Conservation (phyloP, 2,113 vertebrate genomes). For the Psilopogon haemacephalus region DNA sequence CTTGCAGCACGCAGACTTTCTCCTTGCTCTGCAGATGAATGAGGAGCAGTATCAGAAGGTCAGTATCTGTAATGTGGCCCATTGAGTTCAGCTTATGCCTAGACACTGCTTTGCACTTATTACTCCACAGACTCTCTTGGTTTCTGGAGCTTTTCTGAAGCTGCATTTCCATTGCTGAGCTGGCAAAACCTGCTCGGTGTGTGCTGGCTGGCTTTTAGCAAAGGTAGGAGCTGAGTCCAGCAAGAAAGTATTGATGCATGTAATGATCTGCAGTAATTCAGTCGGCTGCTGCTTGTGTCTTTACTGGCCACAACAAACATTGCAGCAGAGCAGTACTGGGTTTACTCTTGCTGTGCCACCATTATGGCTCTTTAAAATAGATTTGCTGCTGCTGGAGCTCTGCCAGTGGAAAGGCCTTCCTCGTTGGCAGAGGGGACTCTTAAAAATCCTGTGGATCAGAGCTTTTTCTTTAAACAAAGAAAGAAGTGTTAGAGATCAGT, state of each 20-base stretch:
- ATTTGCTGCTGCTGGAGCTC: background rate
- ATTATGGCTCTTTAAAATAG: background rate
- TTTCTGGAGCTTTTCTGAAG: background rate
- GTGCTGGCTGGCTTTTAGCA: background rate
- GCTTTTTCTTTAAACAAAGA: background rate
- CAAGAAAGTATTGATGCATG: conserved; percentile 9
- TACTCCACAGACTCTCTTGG: background rate
- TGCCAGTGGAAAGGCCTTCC: background rate
- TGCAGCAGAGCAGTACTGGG: background rate
- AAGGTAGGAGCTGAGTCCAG: background rate
- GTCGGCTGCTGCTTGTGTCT: background rate
- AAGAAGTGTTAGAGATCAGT: background rate
- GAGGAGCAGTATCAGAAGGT: conserved; percentile 98
- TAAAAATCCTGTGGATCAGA: background rate
- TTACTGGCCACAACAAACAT: background rate
- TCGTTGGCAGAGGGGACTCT: background rate
- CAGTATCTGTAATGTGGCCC: background rate
- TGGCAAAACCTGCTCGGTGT: background rate
- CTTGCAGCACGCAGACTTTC: conserved; percentile 92
- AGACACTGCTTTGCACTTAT: background rate
- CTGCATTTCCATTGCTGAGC: background rate
- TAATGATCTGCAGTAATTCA: conserved; percentile 33
- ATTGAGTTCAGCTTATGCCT: background rate
- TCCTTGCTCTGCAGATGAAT: conserved; percentile 94
- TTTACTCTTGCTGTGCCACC: background rate